phyloP scores from a whole-genome alignment of 2,113 vertebrate species.

The Chitala chitala region DNA sequence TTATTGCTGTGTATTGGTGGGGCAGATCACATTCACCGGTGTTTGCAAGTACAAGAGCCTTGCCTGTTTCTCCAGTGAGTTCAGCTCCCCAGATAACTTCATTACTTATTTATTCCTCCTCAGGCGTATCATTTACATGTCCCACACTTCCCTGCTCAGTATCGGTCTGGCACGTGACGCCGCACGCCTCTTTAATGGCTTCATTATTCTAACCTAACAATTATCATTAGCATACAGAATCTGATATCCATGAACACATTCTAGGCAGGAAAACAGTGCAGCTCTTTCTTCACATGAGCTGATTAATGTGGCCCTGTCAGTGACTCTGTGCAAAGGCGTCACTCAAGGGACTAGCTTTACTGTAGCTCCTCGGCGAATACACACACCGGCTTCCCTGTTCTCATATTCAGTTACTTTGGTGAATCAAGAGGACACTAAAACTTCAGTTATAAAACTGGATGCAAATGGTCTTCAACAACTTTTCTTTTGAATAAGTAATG shows the following conservation, averaged over 20 bases:
- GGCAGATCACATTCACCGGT: background rate
- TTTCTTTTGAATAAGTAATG: background rate
- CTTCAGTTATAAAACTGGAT: too few relatives aligned
- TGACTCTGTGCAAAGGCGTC: background rate
- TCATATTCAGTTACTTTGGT: too few relatives aligned
- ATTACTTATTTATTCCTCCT: constrained; percentile 15
- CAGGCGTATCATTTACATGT: constrained; percentile 5
- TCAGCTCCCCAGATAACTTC: constrained; percentile 11
- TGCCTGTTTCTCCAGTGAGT: background rate
- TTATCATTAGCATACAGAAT: constrained; percentile 14
- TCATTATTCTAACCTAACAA: background rate
- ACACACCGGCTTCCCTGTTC: background rate
- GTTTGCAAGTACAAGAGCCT: background rate
- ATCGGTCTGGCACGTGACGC: background rate
- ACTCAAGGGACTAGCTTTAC: background rate
- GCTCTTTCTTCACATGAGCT: background rate
- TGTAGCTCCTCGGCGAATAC: background rate
- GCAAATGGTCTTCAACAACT: background rate
- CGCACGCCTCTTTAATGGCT: background rate
- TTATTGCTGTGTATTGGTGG: too few relatives aligned
- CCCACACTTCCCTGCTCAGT: background rate
- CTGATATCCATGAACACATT: background rate
- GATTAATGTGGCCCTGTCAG: constrained; percentile 1
- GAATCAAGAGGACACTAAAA: too few relatives aligned
- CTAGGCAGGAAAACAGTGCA: background rate